These are phyloP conservation scores for Phalacrocorax aristotelis DNA, from an alignment of 2,113 vertebrate genomes.

Conservation along the genomic window DNA sequence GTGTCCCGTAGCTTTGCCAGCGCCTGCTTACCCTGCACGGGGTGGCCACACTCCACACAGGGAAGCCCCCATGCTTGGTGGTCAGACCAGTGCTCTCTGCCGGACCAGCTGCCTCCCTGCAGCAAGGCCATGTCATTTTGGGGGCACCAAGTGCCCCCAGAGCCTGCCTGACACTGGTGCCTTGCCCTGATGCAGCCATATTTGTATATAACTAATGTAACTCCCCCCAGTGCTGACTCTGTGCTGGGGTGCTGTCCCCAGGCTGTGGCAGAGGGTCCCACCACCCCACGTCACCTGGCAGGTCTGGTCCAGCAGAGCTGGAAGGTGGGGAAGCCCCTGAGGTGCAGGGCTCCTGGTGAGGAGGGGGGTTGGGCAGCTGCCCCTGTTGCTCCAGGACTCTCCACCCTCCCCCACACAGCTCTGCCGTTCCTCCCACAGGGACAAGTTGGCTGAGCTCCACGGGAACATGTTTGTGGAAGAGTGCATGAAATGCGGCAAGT, in stretches of 20 bases:
- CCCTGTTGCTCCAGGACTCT: not conserved
- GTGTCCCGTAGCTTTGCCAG: fast-evolving
- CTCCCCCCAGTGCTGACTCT: not conserved
- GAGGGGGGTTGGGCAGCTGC: not conserved
- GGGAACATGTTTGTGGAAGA: constrained; percentile 99
- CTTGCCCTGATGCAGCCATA: not conserved
- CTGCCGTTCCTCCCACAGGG: constrained; percentile 70
- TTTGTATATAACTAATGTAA: not conserved
- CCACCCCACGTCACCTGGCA: not conserved
- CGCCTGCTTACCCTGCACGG: not conserved
- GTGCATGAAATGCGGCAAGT: constrained; percentile 94
- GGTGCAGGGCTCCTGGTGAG: not conserved
- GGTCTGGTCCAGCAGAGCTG: not conserved
- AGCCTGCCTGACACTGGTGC: not conserved
- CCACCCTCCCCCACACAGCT: not conserved
- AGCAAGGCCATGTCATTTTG: not conserved
- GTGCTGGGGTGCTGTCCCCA: not conserved
- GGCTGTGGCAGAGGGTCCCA: not conserved
- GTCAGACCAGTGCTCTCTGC: not conserved
- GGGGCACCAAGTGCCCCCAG: not conserved
- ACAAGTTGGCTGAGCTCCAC: constrained; percentile 92
- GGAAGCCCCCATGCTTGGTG: fast-evolving
- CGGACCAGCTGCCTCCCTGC: not conserved
- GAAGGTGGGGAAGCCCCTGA: not conserved
- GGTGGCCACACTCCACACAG: fast-evolving